Conservation (phyloP, 1,140 invertebrate genomes). For the Drosophila simulans region DNA sequence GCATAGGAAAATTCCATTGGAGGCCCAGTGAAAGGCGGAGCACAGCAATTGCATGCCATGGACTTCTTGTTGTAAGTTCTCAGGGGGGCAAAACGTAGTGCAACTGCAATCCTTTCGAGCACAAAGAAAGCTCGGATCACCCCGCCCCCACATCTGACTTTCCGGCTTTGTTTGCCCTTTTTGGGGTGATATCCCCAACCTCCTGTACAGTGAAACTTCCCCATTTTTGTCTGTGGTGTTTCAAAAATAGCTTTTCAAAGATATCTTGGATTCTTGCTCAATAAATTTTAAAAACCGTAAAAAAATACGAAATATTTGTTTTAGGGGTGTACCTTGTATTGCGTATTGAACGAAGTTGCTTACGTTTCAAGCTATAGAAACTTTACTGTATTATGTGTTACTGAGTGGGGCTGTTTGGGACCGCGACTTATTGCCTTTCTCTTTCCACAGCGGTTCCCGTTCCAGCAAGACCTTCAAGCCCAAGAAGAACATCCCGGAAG, state of each 20-base stretch:
- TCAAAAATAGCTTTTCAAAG: background rate
- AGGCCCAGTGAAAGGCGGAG: conserved; percentile 39
- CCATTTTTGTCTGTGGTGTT: background rate
- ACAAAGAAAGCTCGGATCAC: conserved; percentile 52
- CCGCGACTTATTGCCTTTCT: conserved; percentile 26
- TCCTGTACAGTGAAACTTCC: conserved; percentile 2
- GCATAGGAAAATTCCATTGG: conserved; percentile 9
- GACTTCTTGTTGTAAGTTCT: conserved; percentile 84
- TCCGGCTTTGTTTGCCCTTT: conserved; percentile 38
- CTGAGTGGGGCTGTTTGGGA: conserved; percentile 33
- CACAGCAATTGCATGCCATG: conserved; percentile 70
- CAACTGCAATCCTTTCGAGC: conserved; percentile 16
- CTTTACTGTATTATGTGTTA: background rate
- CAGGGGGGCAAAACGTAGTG: conserved; percentile 13
- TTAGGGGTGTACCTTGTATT: too few species aligned
- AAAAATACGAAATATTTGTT: background rate
- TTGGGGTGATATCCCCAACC: conserved; percentile 37
- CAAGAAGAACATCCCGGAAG: conserved; percentile 99
- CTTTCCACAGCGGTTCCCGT: conserved; percentile 85
- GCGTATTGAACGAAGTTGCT: too few species aligned
- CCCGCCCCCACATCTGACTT: conserved; percentile 13
- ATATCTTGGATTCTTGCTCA: background rate
- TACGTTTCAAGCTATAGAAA: too few species aligned
- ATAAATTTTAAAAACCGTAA: background rate
- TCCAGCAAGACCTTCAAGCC: conserved; percentile 99